phyloP scores from a whole-genome alignment of 2,888 invertebrate genomes.

The Eupsilia transversa region DNA sequence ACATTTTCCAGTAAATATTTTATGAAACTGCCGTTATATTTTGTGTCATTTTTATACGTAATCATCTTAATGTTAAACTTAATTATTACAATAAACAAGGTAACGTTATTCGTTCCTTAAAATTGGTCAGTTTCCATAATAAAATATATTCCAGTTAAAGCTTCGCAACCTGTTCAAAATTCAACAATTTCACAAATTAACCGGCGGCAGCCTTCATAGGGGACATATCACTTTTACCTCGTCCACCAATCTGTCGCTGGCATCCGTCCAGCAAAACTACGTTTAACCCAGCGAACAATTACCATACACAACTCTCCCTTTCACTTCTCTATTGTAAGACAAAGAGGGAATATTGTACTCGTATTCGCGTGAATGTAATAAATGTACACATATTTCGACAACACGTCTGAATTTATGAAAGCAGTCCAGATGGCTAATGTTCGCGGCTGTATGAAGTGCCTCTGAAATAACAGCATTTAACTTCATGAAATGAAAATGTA shows the following conservation, averaged over 20 bases:
- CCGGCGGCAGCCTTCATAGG: constrained; percentile 28
- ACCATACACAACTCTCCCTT: constrained; percentile 46
- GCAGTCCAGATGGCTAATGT: constrained; percentile 49
- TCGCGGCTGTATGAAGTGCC: neutral
- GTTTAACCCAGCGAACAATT: constrained; percentile 57
- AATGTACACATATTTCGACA: constrained; percentile 42
- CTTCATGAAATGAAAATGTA: constrained; percentile 19
- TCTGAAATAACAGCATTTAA: constrained; percentile 15
- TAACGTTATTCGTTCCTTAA: neutral
- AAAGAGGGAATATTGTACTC: constrained; percentile 38
- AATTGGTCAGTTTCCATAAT: neutral
- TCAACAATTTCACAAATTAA: constrained; percentile 42
- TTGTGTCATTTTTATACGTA: neutral
- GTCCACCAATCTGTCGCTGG: constrained; percentile 57
- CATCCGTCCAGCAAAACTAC: constrained; percentile 58
- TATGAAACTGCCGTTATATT: neutral
- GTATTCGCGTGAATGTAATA: constrained; percentile 45
- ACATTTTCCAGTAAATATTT: neutral
- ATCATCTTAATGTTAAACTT: neutral
- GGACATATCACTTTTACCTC: constrained; percentile 57
- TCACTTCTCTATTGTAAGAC: constrained; percentile 31
- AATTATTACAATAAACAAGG: neutral
- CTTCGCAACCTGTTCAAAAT: constrained; percentile 12
- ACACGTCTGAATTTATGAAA: constrained; percentile 44
- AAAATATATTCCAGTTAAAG: neutral